Evolutionary conservation across 2,113 vertebrate genomes (phyloP), one percentile per base, ranked within the genome.

Genomic region (Ammospiza caudacuta): DNA sequence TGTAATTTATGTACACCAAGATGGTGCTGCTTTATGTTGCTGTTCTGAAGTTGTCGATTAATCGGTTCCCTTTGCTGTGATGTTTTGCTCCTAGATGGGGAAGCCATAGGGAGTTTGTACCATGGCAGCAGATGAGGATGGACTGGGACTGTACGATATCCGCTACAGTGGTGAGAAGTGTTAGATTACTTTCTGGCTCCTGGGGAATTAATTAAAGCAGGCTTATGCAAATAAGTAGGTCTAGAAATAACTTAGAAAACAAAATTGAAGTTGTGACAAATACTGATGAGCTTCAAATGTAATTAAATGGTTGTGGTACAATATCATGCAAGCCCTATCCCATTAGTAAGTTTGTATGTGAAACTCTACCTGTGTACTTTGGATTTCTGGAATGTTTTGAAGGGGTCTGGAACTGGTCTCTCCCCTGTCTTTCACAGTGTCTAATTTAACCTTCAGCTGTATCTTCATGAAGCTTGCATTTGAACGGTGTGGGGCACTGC

Each of bases 51-150:
- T 16, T 43, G 6, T 29, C 11, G 3, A 1, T 74, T 79, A 77
- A 82, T 54, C 20, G 57, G 20, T 81, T 82, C 6, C 49, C 27
- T 83, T 64, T 83, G 25, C 31, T 89, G 24, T 92, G 49, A 9
- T 85, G 5, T 52, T 83, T 85, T 27, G 5, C 23, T 69, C 9
- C 0, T 66, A 98, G 98, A 98, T 98, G 98, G 98, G 63, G 94
- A 89, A 96, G 89, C 64, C 84, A 15, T 97, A 98, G 96, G 96
- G 75, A 92, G 76, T 87, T 92, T 96, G 80, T 95, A 98, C 94
- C 97, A 98, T 98, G 98, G 98, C 97, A 97, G 74, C 97, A n/a
- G 96, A 95, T 96, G 97, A 98, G 90, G 96, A 98, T 96, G 97
- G 95, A 84, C 92, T 97, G 87, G 95, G 91, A 96, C 95, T 97